Evolutionary conservation across 2,888 invertebrate genomes (phyloP).

Genomic region (Sisyra terminalis): DNA sequence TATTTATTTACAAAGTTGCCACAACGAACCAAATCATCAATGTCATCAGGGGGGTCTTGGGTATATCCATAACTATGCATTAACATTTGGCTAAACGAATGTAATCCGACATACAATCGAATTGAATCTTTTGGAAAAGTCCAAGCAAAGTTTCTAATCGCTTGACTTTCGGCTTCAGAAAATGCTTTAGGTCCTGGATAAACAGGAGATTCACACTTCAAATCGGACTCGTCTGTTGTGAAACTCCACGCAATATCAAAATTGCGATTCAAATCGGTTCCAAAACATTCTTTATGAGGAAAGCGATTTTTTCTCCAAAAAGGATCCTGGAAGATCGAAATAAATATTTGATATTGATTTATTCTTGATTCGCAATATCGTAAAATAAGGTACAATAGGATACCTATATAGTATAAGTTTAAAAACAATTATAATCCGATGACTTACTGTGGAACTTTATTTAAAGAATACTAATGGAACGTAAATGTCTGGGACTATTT

Average conservation of each 20-base stretch:
- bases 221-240: slow-evolving; percentile 16
- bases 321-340: slow-evolving; percentile 24
- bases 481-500: no score
- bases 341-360: neutral
- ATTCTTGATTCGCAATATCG: no score
- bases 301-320: slow-evolving; percentile 27
- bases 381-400: no score
- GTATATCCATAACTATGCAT: slow-evolving; percentile 52
- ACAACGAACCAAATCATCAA: slow-evolving; percentile 13
- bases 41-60: slow-evolving; percentile 18
- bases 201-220: slow-evolving; percentile 22
- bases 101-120: slow-evolving; percentile 51
- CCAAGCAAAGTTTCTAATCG: slow-evolving; percentile 34
- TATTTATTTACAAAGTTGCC: neutral
- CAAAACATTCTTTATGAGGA: slow-evolving; percentile 20
- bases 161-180: slow-evolving; percentile 37
- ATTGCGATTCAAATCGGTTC: slow-evolving; percentile 34
- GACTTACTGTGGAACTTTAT: no score
- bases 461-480: no score
- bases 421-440: no score
- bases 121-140: slow-evolving; percentile 23
- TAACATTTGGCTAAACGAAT: slow-evolving; percentile 53
- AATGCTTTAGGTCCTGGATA: slow-evolving; percentile 28
- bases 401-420: no score
- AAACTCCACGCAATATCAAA: slow-evolving; percentile 29